Evolutionary conservation across 2,888 invertebrate species (phyloP).

Genomic region (Ormyrus pomaceus): DNA sequence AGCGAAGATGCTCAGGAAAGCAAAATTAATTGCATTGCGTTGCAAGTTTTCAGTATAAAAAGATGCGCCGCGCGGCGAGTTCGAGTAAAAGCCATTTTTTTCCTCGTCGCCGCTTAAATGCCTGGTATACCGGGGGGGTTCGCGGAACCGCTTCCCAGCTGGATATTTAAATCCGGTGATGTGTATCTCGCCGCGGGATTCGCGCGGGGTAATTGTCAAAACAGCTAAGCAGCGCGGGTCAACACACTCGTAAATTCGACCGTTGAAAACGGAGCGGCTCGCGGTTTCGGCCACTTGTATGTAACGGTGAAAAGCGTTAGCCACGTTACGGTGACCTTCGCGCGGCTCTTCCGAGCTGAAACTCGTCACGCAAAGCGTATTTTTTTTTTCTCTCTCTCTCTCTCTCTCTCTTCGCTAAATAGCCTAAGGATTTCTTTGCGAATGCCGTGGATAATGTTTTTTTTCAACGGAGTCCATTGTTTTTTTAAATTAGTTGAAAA

Average conservation of each 20-base stretch:
- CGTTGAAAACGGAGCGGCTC: slow-evolving; percentile 43
- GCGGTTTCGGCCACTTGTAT: slow-evolving; percentile 16
- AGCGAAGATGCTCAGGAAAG: neutral
- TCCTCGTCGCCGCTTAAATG: neutral
- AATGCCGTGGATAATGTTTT: too few species aligned
- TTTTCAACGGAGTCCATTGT: neutral
- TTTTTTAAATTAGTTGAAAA: neutral
- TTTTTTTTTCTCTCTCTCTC: too few species aligned
- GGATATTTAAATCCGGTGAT: neutral
- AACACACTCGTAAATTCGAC: slow-evolving; percentile 33
- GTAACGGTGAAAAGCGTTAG: slow-evolving; percentile 13
- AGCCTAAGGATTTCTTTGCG: too few species aligned
- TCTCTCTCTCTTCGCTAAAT: too few species aligned
- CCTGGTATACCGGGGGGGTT: neutral
- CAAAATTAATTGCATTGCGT: neutral
- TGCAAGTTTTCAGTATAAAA: too few species aligned
- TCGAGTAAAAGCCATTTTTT: neutral
- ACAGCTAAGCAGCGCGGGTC: slow-evolving; percentile 1
- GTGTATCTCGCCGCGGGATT: neutral
- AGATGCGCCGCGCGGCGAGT: too few species aligned
- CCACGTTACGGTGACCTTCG: too few species aligned
- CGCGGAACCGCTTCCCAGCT: neutral
- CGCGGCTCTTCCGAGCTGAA: too few species aligned
- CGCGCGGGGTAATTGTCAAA: neutral
- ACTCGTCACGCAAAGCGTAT: too few species aligned